These are phyloP conservation scores for Chloroceryle amazona DNA, from an alignment of 2,797 vertebrate genomes.

Conservation along the genomic window DNA sequence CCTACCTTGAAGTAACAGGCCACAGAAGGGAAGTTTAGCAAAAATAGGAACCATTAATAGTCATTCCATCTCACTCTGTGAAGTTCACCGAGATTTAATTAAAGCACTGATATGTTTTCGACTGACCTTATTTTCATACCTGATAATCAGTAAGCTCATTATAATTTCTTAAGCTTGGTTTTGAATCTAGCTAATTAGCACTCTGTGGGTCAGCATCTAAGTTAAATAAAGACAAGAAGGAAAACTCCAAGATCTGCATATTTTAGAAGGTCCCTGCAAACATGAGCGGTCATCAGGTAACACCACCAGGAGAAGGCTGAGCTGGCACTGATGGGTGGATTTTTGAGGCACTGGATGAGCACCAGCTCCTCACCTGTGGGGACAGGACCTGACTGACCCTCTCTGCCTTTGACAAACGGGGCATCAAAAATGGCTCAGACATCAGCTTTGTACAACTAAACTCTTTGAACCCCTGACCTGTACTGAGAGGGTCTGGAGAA, in stretches of 20 bases:
- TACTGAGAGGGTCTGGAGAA: neutral
- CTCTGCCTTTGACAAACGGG: neutral
- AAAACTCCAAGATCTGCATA: neutral
- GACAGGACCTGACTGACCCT: neutral
- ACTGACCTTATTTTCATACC: constrained; percentile 79
- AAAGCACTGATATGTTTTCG: constrained; percentile 65
- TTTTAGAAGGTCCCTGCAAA: neutral
- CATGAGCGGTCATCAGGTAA: neutral
- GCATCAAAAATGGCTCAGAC: neutral
- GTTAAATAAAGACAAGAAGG: constrained; percentile 8
- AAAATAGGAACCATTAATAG: constrained; percentile 70
- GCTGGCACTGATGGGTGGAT: neutral
- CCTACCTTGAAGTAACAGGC: constrained; percentile 78
- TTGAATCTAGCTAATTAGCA: constrained; percentile 31
- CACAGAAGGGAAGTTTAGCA: constrained; percentile 79
- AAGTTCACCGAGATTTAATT: constrained; percentile 79
- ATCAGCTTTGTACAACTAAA: neutral
- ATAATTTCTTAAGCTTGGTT: constrained; percentile 28
- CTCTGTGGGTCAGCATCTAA: constrained; percentile 5
- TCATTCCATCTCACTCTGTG: constrained; percentile 55
- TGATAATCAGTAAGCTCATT: constrained; percentile 66
- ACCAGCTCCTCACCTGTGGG: fast-evolving
- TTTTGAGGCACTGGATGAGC: neutral
- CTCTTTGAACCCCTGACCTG: neutral
- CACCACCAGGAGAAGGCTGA: neutral